Evolutionary conservation across 2,888 invertebrate species (phyloP).

Genomic region (Hypomecis punctinalis): DNA sequence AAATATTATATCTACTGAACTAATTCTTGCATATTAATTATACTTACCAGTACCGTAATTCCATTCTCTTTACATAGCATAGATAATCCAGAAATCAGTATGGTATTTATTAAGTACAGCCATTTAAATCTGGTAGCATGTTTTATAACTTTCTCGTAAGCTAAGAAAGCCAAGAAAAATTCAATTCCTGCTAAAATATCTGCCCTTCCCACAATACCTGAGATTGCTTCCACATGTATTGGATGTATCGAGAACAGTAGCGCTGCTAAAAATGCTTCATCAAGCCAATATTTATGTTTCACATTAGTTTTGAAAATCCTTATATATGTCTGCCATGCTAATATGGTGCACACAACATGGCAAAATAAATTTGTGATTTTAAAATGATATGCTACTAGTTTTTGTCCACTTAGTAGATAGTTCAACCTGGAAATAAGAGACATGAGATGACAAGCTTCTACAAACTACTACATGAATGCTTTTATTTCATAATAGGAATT

Average conservation of each 20-base stretch:
- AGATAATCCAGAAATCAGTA: conserved; percentile 85
- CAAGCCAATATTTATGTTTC: conserved; percentile 46
- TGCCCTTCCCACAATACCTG: conserved; percentile 96
- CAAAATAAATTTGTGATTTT: conserved; percentile 91
- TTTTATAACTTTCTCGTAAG: conserved; percentile 80
- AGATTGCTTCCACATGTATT: conserved; percentile 96
- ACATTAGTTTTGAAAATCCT: conserved; percentile 20
- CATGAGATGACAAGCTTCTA: no score
- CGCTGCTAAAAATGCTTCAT: conserved; percentile 87
- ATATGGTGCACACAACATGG: conserved; percentile 85
- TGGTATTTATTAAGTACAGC: conserved; percentile 58
- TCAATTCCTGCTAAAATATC: conserved; percentile 94
- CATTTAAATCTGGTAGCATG: conserved; percentile 42
- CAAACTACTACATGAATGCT: no score
- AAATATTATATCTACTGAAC: no score
- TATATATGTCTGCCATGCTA: conserved; percentile 52
- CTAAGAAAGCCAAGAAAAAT: conserved; percentile 89
- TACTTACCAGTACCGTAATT: conserved; percentile 91
- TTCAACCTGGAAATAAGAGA: conserved; percentile 82
- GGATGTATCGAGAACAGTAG: conserved; percentile 96
- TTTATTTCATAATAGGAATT: no score
- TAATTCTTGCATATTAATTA: no score
- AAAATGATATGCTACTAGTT: conserved; percentile 86
- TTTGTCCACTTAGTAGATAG: conserved; percentile 86
- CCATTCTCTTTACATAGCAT: conserved; percentile 98